A percentile compares a stretch with the other conserved stretches of the same genome.
Conservation (phyloP, 2,888 invertebrate genomes). For the Bombylius discolor region DNA sequence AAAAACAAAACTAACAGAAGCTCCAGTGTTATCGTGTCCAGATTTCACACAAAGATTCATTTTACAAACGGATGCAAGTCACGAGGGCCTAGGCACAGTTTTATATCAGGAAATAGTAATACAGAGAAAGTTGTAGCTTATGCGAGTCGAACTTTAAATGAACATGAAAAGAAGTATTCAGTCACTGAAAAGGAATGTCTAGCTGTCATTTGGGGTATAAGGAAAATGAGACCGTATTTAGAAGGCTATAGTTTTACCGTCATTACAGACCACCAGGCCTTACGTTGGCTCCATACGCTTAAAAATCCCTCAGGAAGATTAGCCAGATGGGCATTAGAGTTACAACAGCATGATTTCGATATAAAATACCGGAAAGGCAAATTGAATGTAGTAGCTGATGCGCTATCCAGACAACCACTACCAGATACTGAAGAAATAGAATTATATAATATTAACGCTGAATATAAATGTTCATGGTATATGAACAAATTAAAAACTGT, state of each 20-base stretch:
- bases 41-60: conserved; percentile 1
- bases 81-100: too few relatives aligned
- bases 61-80: not conserved
- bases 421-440: too few relatives aligned
- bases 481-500: too few relatives aligned
- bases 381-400: not conserved
- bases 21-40: conserved; percentile 1
- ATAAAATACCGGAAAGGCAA: not conserved
- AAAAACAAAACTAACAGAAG: not conserved
- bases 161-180: not conserved
- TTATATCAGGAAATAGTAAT: not conserved
- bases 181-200: not conserved
- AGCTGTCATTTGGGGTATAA: not conserved
- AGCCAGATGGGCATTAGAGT: not conserved
- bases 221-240: not conserved
- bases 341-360: not conserved
- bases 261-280: not conserved
- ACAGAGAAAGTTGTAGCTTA: conserved; percentile 13
- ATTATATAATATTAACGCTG: too few relatives aligned
- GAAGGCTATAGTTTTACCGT: not conserved
- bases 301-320: not conserved
- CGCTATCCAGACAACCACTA: too few relatives aligned
- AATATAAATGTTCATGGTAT: too few relatives aligned
- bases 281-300: not conserved
- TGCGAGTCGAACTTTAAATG: not conserved